Conservation (phyloP, 2,113 vertebrate species). For the Columba janthina region DNA sequence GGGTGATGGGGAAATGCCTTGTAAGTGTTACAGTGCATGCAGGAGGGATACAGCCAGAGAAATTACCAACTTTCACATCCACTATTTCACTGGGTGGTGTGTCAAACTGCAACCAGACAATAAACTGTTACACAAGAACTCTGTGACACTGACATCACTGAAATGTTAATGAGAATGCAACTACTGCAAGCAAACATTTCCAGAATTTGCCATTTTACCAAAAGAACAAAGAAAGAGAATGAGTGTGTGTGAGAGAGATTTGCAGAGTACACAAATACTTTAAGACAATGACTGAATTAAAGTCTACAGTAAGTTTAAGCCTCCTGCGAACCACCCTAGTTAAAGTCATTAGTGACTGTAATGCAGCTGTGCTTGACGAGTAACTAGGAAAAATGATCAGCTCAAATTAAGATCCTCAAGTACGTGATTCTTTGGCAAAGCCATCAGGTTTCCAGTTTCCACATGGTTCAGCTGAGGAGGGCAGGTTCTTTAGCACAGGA, state of each 20-base stretch:
- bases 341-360: conserved; percentile 1
- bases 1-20: conserved; percentile 3
- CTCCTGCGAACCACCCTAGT: not conserved
- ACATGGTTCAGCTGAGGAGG: not conserved
- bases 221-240: conserved; percentile 4
- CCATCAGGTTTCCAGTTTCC: not conserved
- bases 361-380: not conserved
- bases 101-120: conserved; percentile 62
- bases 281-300: conserved; percentile 21
- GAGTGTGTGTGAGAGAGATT: not conserved
- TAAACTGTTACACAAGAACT: conserved; percentile 32
- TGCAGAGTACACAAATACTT: conserved; percentile 12
- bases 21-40: conserved; percentile 3
- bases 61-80: conserved; percentile 41
- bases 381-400: not conserved
- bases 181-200: not conserved
- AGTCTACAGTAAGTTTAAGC: conserved; percentile 20
- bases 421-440: not conserved
- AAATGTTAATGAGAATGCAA: not conserved
- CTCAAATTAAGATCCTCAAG: not conserved
- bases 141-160: not conserved
- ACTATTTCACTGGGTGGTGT: conserved; percentile 37
- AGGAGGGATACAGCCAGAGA: conserved; percentile 29
- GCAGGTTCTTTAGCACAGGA: not conserved
- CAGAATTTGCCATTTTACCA: conserved; percentile 14